These are phyloP conservation scores for Temnothorax rugatulus DNA, from an alignment of 2,888 invertebrate species.

Conservation along the genomic window DNA sequence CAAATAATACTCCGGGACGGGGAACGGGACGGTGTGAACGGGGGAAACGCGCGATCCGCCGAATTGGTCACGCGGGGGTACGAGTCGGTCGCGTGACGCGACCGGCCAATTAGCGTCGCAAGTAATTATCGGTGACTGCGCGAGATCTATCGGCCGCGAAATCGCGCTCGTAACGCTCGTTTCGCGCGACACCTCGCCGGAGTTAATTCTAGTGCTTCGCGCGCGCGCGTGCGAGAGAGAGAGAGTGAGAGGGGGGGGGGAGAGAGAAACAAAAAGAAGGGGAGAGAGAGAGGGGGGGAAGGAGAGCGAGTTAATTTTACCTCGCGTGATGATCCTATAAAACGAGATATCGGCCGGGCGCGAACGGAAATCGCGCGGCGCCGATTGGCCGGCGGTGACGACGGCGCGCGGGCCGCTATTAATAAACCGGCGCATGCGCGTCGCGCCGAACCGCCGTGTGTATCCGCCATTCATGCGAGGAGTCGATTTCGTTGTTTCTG, in stretches of 20 bases:
- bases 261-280: slow-evolving; percentile 18
- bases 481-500: slow-evolving; percentile 84
- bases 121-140: slow-evolving; percentile 47
- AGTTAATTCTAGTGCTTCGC: slow-evolving; percentile 70
- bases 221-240: neutral
- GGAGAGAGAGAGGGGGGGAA: slow-evolving; percentile 23
- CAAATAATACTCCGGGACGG: neutral
- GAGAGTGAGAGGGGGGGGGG: neutral
- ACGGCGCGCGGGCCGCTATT: slow-evolving; percentile 78
- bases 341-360: slow-evolving; percentile 62
- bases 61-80: neutral
- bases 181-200: slow-evolving; percentile 62
- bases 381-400: slow-evolving; percentile 82
- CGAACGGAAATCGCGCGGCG: slow-evolving; percentile 65
- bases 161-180: slow-evolving; percentile 64
- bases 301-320: slow-evolving; percentile 70
- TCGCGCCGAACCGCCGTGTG: slow-evolving; percentile 71
- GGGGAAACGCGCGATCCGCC: neutral
- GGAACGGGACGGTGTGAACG: neutral
- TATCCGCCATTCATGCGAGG: slow-evolving; percentile 85
- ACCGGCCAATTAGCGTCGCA: slow-evolving; percentile 11
- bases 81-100: slow-evolving; percentile 11
- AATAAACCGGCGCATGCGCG: slow-evolving; percentile 81
- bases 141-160: slow-evolving; percentile 61
- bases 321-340: slow-evolving; percentile 58